Percentiles rank a stretch among this genome's conserved stretches.
phyloP scores from a whole-genome alignment of 2,888 invertebrate genomes.

The Eudasyphora cyanicolor region DNA sequence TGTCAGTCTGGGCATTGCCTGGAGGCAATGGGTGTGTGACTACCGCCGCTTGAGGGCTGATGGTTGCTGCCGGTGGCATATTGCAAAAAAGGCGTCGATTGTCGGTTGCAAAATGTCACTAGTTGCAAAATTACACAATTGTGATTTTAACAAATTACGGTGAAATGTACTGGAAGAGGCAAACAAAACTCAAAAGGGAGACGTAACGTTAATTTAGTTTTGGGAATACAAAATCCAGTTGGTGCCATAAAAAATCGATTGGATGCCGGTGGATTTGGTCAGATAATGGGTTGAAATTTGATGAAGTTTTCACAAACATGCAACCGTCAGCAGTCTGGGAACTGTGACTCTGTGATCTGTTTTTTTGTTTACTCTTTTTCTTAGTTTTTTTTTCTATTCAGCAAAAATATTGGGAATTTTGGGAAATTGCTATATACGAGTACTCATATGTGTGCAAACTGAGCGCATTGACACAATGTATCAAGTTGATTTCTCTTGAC shows the following conservation, averaged over 20 bases:
- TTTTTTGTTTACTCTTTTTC: too few relatives aligned
- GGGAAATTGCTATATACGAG: too few relatives aligned
- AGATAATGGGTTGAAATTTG: neutral
- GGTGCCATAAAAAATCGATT: neutral
- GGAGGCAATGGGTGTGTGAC: conserved; percentile 5
- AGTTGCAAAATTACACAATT: conserved; percentile 61
- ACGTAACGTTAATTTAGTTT: conserved; percentile 27
- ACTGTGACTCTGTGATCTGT: too few relatives aligned
- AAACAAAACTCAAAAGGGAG: conserved; percentile 30
- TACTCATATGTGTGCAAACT: too few relatives aligned
- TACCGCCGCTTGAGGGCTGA: neutral
- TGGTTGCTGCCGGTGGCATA: conserved; percentile 23
- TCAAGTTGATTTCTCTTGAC: too few relatives aligned
- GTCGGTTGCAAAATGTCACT: conserved; percentile 63
- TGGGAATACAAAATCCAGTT: neutral
- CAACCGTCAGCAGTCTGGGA: neutral
- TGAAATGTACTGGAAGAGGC: conserved; percentile 64
- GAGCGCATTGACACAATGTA: too few relatives aligned
- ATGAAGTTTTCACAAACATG: conserved; percentile 28
- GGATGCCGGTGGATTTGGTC: neutral
- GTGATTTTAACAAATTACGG: conserved; percentile 65
- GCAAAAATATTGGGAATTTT: too few relatives aligned
- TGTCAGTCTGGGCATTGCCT: conserved; percentile 15
- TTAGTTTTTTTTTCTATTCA: too few relatives aligned
- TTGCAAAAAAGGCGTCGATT: conserved; percentile 63